These are phyloP conservation scores for Aphelenchoides avenae DNA, from an alignment of 1,140 invertebrate species.

Conservation along the genomic window DNA sequence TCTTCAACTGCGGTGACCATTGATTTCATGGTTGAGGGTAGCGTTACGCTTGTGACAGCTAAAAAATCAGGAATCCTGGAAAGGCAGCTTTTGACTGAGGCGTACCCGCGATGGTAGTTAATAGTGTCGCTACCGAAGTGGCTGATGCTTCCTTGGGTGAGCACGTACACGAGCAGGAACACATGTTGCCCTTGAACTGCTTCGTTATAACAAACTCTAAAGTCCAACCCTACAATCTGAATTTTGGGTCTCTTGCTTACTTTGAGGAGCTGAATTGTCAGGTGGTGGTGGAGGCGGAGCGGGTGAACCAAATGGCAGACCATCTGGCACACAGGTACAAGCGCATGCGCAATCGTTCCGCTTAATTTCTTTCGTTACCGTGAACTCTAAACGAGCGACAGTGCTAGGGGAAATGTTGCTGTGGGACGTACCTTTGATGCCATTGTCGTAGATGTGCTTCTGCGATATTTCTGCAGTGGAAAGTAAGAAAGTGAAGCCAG, in stretches of 20 bases:
- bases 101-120: background rate
- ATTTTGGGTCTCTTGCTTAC: background rate
- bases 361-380: constrained; percentile 3
- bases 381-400: constrained; percentile 1
- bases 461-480: too few relatives aligned
- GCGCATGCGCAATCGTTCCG: constrained; percentile 5
- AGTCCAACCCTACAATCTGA: constrained; percentile 5
- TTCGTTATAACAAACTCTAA: too few relatives aligned
- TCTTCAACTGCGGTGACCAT: background rate
- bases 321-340: constrained; percentile 4
- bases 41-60: background rate
- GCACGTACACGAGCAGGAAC: constrained; percentile 3
- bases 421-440: too few relatives aligned
- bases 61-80: background rate
- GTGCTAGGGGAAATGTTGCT: too few relatives aligned
- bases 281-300: background rate
- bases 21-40: background rate
- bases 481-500: too few relatives aligned
- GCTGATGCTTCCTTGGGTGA: background rate
- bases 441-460: too few relatives aligned
- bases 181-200: constrained; percentile 5
- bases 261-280: background rate
- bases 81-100: background rate
- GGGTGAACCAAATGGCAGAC: background rate
- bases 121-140: background rate